Conservation (phyloP, 2,113 vertebrate species). For the Halcyon malimbica region DNA sequence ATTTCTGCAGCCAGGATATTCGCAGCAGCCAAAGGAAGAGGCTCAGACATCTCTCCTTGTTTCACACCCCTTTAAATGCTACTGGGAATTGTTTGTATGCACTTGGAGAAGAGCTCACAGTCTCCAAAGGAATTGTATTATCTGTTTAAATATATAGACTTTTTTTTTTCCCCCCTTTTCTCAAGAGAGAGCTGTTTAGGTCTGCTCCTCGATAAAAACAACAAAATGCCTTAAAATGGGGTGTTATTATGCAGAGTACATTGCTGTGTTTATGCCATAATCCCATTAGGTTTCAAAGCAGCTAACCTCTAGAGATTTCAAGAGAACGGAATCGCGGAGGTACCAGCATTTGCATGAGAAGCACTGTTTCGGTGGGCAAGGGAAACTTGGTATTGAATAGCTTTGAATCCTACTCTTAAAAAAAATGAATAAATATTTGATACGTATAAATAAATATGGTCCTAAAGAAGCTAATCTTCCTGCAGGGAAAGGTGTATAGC, state of each 20-base stretch:
- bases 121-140: neutral
- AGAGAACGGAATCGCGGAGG: neutral
- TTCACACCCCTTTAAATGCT: slow-evolving; percentile 41
- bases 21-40: slow-evolving; percentile 12
- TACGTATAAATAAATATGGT: neutral
- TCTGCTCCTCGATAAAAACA: neutral
- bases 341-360: neutral
- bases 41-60: neutral
- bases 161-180: neutral
- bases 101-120: neutral
- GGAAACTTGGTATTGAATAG: neutral
- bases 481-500: neutral
- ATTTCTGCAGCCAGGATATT: slow-evolving; percentile 51
- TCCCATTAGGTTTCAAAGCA: neutral
- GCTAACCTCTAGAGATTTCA: neutral
- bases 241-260: neutral
- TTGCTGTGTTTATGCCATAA: neutral
- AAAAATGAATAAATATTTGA: neutral
- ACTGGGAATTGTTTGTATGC: neutral
- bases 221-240: neutral
- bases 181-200: neutral
- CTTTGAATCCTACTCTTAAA: neutral
- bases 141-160: neutral
- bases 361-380: neutral
- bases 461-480: neutral